Conservation (phyloP, 2,113 vertebrate species). For the Epinephelus fuscoguttatus region DNA sequence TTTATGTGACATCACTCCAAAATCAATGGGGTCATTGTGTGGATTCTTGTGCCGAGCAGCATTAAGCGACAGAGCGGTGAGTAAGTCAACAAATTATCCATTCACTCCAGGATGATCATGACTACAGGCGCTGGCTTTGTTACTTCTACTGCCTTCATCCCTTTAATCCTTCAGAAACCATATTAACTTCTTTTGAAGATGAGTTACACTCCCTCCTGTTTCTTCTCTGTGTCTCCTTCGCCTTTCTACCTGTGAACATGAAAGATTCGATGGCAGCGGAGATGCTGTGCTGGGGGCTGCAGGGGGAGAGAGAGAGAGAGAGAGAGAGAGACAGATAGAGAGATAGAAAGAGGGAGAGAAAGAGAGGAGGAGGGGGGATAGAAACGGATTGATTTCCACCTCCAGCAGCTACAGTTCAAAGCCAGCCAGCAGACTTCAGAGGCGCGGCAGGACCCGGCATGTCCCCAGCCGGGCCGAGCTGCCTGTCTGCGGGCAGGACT, state of each 20-base stretch:
- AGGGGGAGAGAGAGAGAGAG: constrained; percentile 45
- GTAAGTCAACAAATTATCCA: constrained; percentile 64
- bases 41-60: constrained; percentile 25
- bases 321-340: constrained; percentile 40
- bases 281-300: constrained; percentile 60
- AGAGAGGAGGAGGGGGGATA: constrained; percentile 28
- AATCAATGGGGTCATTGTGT: constrained; percentile 60
- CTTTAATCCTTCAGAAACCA: constrained; percentile 77
- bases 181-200: constrained; percentile 81
- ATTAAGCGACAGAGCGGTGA: constrained; percentile 46
- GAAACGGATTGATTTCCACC: constrained; percentile 83
- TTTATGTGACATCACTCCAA: constrained; percentile 39
- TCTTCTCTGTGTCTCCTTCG: constrained; percentile 61
- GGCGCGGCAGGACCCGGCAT: constrained; percentile 82
- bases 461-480: constrained; percentile 80
- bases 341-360: constrained; percentile 28
- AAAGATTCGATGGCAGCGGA: constrained; percentile 70
- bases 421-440: constrained; percentile 83
- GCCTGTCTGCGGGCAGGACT: constrained; percentile 85
- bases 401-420: constrained; percentile 84
- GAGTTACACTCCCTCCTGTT: constrained; percentile 69
- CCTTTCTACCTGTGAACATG: constrained; percentile 80
- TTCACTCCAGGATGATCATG: constrained; percentile 45
- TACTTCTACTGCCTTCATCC: constrained; percentile 69
- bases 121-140: constrained; percentile 70